These are phyloP conservation scores for Anastatus disparis DNA, from an alignment of 1,140 invertebrate species.

Conservation along the genomic window DNA sequence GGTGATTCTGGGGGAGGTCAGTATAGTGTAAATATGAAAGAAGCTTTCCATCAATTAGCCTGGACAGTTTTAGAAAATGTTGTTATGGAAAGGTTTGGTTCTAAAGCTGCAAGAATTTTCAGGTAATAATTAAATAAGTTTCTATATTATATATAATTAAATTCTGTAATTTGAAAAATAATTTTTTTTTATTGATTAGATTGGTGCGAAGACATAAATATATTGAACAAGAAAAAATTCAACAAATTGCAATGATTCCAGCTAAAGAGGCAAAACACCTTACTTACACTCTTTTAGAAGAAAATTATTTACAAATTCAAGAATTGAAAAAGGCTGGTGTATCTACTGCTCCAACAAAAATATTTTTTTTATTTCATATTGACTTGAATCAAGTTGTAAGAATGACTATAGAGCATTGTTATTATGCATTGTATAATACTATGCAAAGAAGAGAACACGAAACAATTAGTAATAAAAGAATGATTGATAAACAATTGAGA, in stretches of 20 bases:
- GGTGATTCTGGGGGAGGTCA: constrained; percentile 84
- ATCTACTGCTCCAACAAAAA: constrained; percentile 71
- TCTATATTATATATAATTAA: background rate
- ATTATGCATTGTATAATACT: constrained; percentile 80
- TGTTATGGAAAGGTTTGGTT: constrained; percentile 84
- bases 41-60: constrained; percentile 74
- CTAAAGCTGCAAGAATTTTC: constrained; percentile 87
- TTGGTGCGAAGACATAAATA: constrained; percentile 81
- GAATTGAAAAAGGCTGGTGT: constrained; percentile 67
- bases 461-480: constrained; percentile 73
- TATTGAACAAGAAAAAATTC: constrained; percentile 89
- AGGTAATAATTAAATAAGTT: constrained; percentile 61
- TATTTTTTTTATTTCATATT: constrained; percentile 81
- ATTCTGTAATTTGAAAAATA: background rate
- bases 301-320: constrained; percentile 82
- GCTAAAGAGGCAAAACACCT: constrained; percentile 88
- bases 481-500: constrained; percentile 87
- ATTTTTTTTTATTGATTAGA: constrained; percentile 59
- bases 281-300: constrained; percentile 82
- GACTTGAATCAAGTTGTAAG: constrained; percentile 77
- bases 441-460: constrained; percentile 73
- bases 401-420: constrained; percentile 79
- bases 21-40: constrained; percentile 76
- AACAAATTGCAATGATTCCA: constrained; percentile 88
- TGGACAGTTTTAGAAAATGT: constrained; percentile 79